Conservation (phyloP, 2,797 vertebrate species). For the Gambelia wislizenii region DNA sequence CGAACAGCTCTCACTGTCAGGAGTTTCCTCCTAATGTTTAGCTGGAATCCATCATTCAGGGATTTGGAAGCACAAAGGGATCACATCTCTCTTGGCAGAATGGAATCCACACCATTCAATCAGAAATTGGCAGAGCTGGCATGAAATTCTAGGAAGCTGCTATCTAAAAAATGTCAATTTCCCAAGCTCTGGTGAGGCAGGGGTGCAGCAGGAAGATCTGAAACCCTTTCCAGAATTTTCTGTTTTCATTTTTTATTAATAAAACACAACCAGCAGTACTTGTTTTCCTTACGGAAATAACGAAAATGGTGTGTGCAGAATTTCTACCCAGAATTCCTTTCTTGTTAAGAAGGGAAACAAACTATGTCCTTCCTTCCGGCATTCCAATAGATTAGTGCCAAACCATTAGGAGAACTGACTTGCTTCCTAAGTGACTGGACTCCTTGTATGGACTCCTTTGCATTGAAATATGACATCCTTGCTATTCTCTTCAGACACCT, state of each 20-base stretch:
- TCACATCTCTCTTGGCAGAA: slow-evolving; percentile 34
- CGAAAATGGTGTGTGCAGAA: neutral
- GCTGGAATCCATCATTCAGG: no score
- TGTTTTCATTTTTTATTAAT: no score
- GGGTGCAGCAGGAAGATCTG: neutral
- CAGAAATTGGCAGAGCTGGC: slow-evolving; percentile 62
- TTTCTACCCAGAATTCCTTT: neutral
- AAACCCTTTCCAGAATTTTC: neutral
- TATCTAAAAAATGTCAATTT: no score
- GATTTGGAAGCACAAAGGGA: slow-evolving; percentile 46
- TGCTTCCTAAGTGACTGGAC: neutral
- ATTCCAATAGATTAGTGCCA: no score
- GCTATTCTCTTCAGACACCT: neutral
- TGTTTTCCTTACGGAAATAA: neutral
- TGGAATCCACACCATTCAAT: slow-evolving; percentile 56
- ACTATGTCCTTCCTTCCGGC: no score
- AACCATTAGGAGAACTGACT: neutral
- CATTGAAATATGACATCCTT: no score
- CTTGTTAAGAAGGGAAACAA: neutral
- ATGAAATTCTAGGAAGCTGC: neutral
- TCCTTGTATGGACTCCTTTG: neutral
- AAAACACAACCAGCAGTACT: neutral
- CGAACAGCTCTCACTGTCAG: no score
- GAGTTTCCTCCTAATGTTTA: no score
- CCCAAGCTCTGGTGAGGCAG: no score